Percentiles rank a stretch among this genome's conserved stretches.
Conservation (phyloP, 1,140 invertebrate genomes). For the Notospermus geniculatus region DNA sequence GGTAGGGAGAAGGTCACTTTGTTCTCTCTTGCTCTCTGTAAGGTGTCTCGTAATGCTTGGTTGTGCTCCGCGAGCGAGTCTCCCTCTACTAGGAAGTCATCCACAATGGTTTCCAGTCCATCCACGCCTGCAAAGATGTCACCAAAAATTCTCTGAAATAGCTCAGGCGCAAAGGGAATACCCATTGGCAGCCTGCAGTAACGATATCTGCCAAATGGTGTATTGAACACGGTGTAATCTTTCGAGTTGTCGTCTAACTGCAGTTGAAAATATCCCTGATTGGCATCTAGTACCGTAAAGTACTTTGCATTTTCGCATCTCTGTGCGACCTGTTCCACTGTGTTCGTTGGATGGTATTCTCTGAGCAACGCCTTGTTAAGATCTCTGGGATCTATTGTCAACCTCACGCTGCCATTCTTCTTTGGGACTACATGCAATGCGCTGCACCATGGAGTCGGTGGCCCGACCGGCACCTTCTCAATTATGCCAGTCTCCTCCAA, state of each 20-base stretch:
- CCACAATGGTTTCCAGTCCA: background rate
- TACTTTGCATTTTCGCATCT: background rate
- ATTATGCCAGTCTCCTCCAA: background rate
- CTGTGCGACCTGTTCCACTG: background rate
- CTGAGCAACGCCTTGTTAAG: background rate
- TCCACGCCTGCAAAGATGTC: background rate
- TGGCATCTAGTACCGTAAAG: background rate
- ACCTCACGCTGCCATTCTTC: background rate
- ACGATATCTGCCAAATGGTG: background rate
- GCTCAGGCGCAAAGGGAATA: background rate
- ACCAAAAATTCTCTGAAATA: background rate
- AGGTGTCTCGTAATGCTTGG: background rate
- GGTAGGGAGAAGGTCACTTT: background rate
- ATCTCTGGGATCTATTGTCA: slow-evolving; percentile 5
- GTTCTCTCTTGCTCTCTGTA: slow-evolving; percentile 3
- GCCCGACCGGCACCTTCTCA: background rate
- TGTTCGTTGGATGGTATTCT: background rate
- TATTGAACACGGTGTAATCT: background rate
- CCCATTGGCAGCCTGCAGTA: slow-evolving; percentile 6
- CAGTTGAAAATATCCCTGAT: background rate
- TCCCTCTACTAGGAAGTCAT: background rate
- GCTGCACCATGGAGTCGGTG: slow-evolving; percentile 2
- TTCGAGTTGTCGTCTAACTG: background rate
- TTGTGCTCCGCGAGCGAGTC: background rate
- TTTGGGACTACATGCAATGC: background rate